Evolutionary conservation across 2,113 vertebrate genomes (phyloP), one percentile per base, ranked within the genome.

Genomic region (Sterrhoptilus dennistouni): DNA sequence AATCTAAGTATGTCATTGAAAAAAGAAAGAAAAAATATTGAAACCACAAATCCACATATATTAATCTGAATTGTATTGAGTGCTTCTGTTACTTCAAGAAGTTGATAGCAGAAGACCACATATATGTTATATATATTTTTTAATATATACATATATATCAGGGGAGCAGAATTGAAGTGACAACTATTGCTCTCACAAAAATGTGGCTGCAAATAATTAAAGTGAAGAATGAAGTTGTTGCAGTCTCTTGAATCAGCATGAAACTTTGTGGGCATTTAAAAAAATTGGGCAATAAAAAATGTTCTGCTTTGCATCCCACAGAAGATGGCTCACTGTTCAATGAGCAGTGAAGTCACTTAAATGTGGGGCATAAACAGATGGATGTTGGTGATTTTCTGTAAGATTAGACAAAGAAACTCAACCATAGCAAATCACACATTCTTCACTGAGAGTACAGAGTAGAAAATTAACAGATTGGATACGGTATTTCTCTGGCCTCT

Each of bases 21-120:
- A 56, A 69, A 8, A n/a, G 27, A 9, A 6, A 24, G 5, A 16
- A 70, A 56, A 50, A 1, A 12, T 1, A 1, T 11, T 53, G 11
- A 90, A 87, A 40, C 18, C 14, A 38, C 15, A 68, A 33, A 60
- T 64, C n/a, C 7, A 24, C 9, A 4, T 40, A 3, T 4, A 1
- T 1, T 2, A 70, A 57, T 66, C 69, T 20, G 18, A 88, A 72
- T 6, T 38, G 11, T 25, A 35, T 52, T 27, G 29, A 60, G 16
- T 36, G 4, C 5, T 75, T 84, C 9, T 12, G 36, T 44, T 84
- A 53, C 12, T 66, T 84, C 14, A 71, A 14, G 23, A 63, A 66
- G 29, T 23, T 79, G 35, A 6, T 71, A 59, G 24, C 2, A 24
- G 42, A 74, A 78, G 22, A 35, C 14, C 33, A 6, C 5, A 10